These are phyloP conservation scores for Cephus sareptanus DNA, from an alignment of 2,888 invertebrate species.

Conservation along the genomic window DNA sequence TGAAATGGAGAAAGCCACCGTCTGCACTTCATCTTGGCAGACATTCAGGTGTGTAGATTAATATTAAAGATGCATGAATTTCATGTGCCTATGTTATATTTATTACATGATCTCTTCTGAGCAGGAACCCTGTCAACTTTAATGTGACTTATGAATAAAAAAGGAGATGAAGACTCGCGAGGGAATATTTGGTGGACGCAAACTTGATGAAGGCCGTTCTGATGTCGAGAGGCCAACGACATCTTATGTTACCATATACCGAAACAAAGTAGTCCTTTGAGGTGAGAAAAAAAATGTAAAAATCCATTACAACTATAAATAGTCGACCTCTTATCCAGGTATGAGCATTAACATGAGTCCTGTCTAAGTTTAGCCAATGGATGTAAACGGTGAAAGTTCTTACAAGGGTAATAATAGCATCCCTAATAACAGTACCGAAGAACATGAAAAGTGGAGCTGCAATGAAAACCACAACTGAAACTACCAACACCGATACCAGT, in stretches of 20 bases:
- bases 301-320: neutral
- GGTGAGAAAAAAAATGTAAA: neutral
- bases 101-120: neutral
- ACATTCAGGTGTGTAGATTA: neutral
- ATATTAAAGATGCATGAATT: neutral
- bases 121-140: neutral
- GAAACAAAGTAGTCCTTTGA: neutral
- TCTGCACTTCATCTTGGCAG: neutral
- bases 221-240: neutral
- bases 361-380: neutral
- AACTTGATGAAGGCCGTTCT: neutral
- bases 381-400: neutral
- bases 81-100: neutral
- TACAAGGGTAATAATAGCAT: neutral
- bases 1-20: neutral
- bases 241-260: neutral
- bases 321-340: neutral
- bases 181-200: neutral
- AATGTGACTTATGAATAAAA: neutral
- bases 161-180: neutral
- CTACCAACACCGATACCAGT: neutral
- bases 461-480: neutral
- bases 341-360: neutral
- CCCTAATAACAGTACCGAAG: neutral
- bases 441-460: neutral